A percentile compares a stretch with the other conserved stretches of the same genome.
Conservation (phyloP, 2,113 vertebrate species). For the Zapornia atra region DNA sequence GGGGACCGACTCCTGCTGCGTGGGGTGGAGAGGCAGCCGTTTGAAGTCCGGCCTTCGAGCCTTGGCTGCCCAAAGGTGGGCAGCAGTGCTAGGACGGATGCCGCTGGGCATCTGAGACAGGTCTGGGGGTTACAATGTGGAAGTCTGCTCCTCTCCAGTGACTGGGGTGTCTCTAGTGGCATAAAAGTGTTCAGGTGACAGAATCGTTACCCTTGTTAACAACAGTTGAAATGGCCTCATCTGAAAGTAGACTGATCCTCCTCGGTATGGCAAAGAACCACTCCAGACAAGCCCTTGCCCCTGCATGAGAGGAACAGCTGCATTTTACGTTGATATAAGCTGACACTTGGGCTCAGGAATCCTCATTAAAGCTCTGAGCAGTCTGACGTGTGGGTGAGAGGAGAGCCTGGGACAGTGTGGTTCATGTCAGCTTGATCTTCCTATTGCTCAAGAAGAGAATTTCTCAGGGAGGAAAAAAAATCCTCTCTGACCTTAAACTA, state of each 20-base stretch:
- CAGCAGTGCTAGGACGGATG: rapidly evolving
- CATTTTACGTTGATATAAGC: background rate
- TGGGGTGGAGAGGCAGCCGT: rapidly evolving
- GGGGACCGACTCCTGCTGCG: rapidly evolving
- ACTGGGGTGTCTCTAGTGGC: rapidly evolving
- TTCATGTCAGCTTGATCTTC: background rate
- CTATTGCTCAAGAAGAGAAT: background rate
- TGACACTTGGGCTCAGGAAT: background rate
- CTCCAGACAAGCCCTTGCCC: background rate
- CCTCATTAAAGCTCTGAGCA: background rate
- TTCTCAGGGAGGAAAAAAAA: background rate
- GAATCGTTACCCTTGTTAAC: background rate
- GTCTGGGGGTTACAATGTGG: rapidly evolving
- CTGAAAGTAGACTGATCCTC: background rate
- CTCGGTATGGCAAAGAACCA: rapidly evolving
- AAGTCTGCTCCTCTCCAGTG: rapidly evolving
- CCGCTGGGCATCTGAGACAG: background rate
- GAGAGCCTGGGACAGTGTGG: background rate
- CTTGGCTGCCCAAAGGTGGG: background rate
- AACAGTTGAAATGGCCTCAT: background rate
- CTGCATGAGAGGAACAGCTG: background rate
- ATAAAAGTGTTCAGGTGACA: background rate
- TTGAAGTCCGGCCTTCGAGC: too few species aligned
- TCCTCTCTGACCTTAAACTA: background rate
- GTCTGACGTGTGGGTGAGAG: background rate